A percentile compares a stretch with the other conserved stretches of the same genome.
Evolutionary conservation across 2,113 vertebrate genomes (phyloP).

Genomic region (Cheirogaleus medius): DNA sequence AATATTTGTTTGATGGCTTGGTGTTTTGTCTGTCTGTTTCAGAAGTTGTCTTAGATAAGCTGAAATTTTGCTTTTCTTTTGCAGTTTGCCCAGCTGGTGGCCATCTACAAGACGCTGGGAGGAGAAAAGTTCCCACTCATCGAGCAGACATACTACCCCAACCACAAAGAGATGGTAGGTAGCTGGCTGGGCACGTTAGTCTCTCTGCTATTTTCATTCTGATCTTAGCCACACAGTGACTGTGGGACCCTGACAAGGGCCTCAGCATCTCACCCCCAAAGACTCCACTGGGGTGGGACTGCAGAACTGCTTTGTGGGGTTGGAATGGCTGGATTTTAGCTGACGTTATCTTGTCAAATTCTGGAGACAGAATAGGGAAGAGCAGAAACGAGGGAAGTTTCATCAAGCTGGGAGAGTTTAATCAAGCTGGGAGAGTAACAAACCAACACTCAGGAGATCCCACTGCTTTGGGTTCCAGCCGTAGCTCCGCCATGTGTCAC

Average conservation of each 20-base stretch:
- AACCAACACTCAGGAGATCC: neutral
- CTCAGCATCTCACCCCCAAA: neutral
- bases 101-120: slow-evolving; percentile 92
- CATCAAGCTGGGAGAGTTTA: neutral
- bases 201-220: neutral
- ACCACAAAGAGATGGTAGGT: slow-evolving; percentile 99
- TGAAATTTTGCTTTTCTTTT: slow-evolving; percentile 78
- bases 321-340: neutral
- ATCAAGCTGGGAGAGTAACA: neutral
- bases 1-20: neutral
- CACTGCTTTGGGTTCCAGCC: neutral
- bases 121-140: slow-evolving; percentile 97
- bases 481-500: neutral
- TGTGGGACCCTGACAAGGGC: neutral
- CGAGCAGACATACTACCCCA: slow-evolving; percentile 97
- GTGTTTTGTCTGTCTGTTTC: neutral
- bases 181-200: neutral
- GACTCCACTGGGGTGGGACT: neutral
- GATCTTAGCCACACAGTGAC: neutral
- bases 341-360: neutral
- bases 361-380: neutral
- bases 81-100: slow-evolving; percentile 97
- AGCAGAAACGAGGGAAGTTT: neutral
- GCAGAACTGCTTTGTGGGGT: neutral
- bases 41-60: neutral